phyloP scores from a whole-genome alignment of 2,113 vertebrate species.

The Sturnira hondurensis region DNA sequence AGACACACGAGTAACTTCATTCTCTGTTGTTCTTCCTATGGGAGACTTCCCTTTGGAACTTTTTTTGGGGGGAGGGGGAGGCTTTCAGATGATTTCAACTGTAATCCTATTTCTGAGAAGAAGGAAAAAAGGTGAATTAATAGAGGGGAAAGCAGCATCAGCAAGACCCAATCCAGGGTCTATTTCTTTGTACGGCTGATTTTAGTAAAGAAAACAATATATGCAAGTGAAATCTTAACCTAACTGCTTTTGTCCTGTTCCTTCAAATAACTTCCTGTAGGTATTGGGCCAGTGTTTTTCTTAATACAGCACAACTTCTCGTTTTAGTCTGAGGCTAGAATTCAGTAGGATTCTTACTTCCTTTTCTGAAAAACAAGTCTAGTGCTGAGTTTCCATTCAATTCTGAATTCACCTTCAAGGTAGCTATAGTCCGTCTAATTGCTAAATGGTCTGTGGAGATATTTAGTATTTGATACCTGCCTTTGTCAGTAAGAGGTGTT shows the following conservation, averaged over 20 bases:
- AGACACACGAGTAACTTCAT: background rate
- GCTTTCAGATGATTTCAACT: background rate
- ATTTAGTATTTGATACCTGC: background rate
- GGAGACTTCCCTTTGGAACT: background rate
- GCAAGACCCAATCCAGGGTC: background rate
- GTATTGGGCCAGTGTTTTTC: background rate
- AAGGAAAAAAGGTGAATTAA: background rate
- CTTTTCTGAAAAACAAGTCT: background rate
- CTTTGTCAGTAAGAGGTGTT: background rate
- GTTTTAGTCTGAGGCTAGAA: background rate
- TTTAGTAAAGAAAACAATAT: slow-evolving; percentile 11
- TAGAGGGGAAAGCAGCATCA: background rate
- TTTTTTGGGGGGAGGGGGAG: background rate
- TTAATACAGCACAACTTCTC: background rate
- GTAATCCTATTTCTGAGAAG: background rate
- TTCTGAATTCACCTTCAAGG: background rate
- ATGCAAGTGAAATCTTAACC: background rate
- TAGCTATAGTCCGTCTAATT: background rate
- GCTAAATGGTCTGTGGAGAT: background rate
- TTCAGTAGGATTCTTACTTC: background rate
- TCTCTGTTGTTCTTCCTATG: background rate
- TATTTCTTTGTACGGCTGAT: background rate
- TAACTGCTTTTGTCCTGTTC: background rate
- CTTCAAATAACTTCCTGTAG: background rate
- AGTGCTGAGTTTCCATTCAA: background rate